phyloP scores from a whole-genome alignment of 2,888 invertebrate species.

The Mimachlamys varia region DNA sequence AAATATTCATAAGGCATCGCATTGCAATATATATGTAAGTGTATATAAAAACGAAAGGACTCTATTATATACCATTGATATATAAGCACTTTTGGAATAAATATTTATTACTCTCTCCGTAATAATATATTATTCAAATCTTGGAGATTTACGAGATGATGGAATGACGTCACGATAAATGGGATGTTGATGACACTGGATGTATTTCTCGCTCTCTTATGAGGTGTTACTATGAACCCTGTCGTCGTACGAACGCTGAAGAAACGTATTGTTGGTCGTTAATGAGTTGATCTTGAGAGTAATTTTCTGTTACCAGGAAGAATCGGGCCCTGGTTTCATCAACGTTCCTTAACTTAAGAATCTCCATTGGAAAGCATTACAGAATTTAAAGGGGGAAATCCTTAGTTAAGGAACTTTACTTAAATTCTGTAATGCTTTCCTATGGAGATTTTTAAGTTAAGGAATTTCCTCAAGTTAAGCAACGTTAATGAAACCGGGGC shows the following conservation, averaged over 20 bases:
- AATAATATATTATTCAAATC: slow-evolving; percentile 16
- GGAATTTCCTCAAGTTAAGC: too few species aligned
- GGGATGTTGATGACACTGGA: background rate
- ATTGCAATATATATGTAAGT: slow-evolving; percentile 5
- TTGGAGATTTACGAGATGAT: slow-evolving; percentile 3
- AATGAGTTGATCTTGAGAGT: background rate
- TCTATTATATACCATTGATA: too few species aligned
- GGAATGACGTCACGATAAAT: slow-evolving; percentile 4
- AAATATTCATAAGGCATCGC: background rate
- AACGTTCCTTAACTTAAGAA: too few species aligned
- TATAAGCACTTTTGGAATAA: slow-evolving; percentile 11
- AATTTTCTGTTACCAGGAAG: too few species aligned
- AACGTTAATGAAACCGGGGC: too few species aligned
- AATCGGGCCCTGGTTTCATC: too few species aligned
- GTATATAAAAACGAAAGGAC: background rate
- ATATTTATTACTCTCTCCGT: background rate
- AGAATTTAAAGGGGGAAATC: too few species aligned
- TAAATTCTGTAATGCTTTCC: too few species aligned
- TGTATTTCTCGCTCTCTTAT: background rate
- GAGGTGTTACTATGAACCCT: background rate
- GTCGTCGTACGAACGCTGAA: background rate
- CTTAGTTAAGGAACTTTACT: too few species aligned
- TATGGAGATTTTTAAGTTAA: too few species aligned
- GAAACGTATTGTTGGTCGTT: background rate
- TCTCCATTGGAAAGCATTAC: too few species aligned